These are phyloP conservation scores for Oryzias javanicus DNA, from an alignment of 2,113 vertebrate genomes.

Conservation along the genomic window DNA sequence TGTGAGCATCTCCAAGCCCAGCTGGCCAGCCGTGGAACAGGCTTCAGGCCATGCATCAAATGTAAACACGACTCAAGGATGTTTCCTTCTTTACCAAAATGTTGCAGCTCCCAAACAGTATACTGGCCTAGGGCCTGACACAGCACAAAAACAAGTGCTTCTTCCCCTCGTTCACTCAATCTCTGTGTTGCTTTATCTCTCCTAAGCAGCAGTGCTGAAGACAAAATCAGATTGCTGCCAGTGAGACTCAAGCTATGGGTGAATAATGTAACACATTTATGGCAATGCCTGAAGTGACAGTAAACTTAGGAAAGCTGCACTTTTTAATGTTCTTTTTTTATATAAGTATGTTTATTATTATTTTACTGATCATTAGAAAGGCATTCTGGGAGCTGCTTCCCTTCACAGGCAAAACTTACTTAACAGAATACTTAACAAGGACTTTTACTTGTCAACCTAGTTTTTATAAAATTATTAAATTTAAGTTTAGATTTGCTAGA, in stretches of 20 bases:
- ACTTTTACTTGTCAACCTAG: too few species aligned
- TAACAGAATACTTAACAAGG: too few species aligned
- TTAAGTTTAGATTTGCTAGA: too few species aligned
- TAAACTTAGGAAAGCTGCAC: background rate
- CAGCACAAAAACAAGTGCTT: slow-evolving; percentile 51
- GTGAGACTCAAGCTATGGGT: slow-evolving; percentile 4
- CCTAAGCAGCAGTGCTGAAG: slow-evolving; percentile 8
- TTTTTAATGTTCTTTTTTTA: background rate
- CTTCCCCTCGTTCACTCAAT: slow-evolving; percentile 14
- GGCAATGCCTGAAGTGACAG: slow-evolving; percentile 15
- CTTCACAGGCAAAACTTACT: background rate
- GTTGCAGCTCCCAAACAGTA: slow-evolving; percentile 43
- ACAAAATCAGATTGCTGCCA: slow-evolving; percentile 14
- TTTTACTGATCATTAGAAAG: background rate
- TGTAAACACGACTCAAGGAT: slow-evolving; percentile 66
- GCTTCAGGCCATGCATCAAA: slow-evolving; percentile 55
- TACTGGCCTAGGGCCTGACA: slow-evolving; percentile 46
- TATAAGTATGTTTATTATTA: background rate
- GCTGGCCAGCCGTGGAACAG: slow-evolving; percentile 52
- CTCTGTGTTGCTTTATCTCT: slow-evolving; percentile 15
- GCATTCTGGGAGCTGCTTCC: background rate
- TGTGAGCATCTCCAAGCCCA: slow-evolving; percentile 56
- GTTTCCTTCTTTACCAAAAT: slow-evolving; percentile 53
- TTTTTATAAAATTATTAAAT: too few species aligned
- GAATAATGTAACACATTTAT: slow-evolving; percentile 26